Percentiles rank a stretch among this genome's conserved stretches.
Evolutionary conservation across 2,888 invertebrate species (phyloP).

Genomic region (Sarcophaga rosellei): DNA sequence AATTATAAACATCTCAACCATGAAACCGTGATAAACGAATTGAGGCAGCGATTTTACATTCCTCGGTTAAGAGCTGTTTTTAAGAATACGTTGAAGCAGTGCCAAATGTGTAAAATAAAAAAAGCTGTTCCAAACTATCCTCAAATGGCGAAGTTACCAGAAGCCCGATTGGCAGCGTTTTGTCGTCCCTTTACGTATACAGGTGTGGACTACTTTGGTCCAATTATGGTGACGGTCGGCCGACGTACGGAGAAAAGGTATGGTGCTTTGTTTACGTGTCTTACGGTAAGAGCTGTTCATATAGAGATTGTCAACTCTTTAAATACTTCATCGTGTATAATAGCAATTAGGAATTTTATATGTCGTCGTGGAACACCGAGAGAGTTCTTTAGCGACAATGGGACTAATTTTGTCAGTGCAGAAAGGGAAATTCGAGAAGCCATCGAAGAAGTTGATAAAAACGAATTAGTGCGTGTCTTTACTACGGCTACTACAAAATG

Average conservation of each 20-base stretch:
- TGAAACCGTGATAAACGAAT: slow-evolving; percentile 59
- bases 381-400: slow-evolving; percentile 61
- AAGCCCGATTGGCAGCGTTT: slow-evolving; percentile 38
- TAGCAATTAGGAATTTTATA: slow-evolving; percentile 56
- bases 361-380: slow-evolving; percentile 55
- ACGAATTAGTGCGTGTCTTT: slow-evolving; percentile 21
- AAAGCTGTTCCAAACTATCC: slow-evolving; percentile 49
- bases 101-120: slow-evolving; percentile 55
- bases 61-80: slow-evolving; percentile 43
- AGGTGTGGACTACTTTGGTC: slow-evolving; percentile 16
- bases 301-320: slow-evolving; percentile 45
- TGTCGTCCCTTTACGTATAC: slow-evolving; percentile 45
- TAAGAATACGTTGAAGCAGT: slow-evolving; percentile 40
- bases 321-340: slow-evolving; percentile 53
- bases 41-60: slow-evolving; percentile 50
- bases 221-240: slow-evolving; percentile 17
- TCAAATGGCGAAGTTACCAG: no score
- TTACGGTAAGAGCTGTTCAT: slow-evolving; percentile 24
- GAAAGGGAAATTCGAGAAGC: slow-evolving; percentile 58
- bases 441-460: slow-evolving; percentile 39
- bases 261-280: slow-evolving; percentile 20
- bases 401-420: slow-evolving; percentile 64
- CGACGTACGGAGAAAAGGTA: slow-evolving; percentile 25
- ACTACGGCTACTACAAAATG: slow-evolving; percentile 50
- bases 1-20: slow-evolving; percentile 43